Percentiles rank a stretch among this genome's conserved stretches.
phyloP scores from a whole-genome alignment of 2,888 invertebrate species.

The Amblyteles armatorius region DNA sequence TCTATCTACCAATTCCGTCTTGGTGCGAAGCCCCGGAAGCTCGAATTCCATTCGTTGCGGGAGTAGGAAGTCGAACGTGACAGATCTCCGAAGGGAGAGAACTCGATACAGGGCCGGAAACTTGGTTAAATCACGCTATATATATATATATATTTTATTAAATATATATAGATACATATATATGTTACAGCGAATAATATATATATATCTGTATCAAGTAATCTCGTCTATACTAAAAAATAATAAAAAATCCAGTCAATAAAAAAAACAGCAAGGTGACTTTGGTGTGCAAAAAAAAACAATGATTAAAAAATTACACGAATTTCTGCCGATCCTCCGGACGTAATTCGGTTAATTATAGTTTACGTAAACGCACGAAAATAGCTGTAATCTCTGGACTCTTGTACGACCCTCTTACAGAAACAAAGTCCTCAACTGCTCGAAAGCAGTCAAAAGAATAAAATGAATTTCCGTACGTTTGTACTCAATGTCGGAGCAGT shows the following conservation, averaged over 20 bases:
- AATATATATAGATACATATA: not conserved
- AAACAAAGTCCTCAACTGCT: not conserved
- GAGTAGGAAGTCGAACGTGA: constrained; percentile 26
- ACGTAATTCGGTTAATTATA: no score
- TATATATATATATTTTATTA: not conserved
- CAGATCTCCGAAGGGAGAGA: constrained; percentile 5
- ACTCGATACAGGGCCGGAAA: not conserved
- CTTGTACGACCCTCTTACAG: not conserved
- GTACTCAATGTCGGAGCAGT: not conserved
- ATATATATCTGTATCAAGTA: no score
- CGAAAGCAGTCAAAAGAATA: not conserved
- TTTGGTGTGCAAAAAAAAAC: no score
- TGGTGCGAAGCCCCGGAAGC: constrained; percentile 7
- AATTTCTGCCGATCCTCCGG: no score
- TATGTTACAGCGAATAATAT: no score
- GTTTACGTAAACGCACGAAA: no score
- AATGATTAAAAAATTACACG: no score
- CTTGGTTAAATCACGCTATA: constrained; percentile 3
- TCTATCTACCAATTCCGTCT: constrained; percentile 16
- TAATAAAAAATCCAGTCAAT: no score
- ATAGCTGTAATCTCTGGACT: no score
- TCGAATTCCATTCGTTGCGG: constrained; percentile 6
- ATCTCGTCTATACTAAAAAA: no score
- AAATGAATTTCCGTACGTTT: not conserved
- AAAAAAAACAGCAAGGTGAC: no score